Percentiles rank a stretch among this genome's conserved stretches.
These are phyloP conservation scores for Nannospalax galili DNA, from an alignment of 2,113 vertebrate genomes.

Conservation along the genomic window DNA sequence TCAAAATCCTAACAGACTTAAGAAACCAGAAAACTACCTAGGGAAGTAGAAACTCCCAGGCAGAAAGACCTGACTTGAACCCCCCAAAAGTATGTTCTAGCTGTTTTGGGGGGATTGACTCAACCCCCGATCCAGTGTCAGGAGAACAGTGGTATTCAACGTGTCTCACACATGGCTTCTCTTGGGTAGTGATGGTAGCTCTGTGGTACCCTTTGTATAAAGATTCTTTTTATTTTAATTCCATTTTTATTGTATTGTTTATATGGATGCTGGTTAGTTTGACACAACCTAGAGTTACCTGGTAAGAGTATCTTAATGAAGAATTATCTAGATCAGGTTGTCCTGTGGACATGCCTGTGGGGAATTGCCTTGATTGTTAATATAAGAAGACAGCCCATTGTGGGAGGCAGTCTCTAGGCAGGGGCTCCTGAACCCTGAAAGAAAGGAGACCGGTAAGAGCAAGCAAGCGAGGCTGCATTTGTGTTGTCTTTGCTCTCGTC, in stretches of 20 bases:
- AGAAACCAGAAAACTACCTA: neutral
- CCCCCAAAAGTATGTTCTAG: neutral
- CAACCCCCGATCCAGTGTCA: rapidly evolving
- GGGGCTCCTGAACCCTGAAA: too few relatives aligned
- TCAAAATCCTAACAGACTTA: neutral
- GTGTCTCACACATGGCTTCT: neutral
- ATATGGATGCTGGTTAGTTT: conserved; percentile 42
- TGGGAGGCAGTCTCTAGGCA: too few relatives aligned
- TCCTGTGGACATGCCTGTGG: too few relatives aligned
- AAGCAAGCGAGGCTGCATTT: too few relatives aligned
- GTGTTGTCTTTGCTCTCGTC: too few relatives aligned
- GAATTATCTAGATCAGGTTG: too few relatives aligned
- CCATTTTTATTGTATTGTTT: conserved; percentile 81
- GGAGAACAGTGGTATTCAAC: rapidly evolving
- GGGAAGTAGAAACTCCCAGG: neutral
- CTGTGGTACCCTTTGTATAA: neutral
- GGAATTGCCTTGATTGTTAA: too few relatives aligned
- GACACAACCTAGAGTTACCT: too few relatives aligned
- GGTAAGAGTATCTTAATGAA: too few relatives aligned
- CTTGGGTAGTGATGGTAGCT: rapidly evolving
- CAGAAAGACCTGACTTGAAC: neutral
- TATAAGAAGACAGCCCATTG: too few relatives aligned
- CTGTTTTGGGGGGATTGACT: neutral
- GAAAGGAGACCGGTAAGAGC: too few relatives aligned
- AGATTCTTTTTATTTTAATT: neutral